These are phyloP conservation scores for Sphyrna mokarran DNA, from an alignment of 2,113 vertebrate genomes.

Conservation along the genomic window DNA sequence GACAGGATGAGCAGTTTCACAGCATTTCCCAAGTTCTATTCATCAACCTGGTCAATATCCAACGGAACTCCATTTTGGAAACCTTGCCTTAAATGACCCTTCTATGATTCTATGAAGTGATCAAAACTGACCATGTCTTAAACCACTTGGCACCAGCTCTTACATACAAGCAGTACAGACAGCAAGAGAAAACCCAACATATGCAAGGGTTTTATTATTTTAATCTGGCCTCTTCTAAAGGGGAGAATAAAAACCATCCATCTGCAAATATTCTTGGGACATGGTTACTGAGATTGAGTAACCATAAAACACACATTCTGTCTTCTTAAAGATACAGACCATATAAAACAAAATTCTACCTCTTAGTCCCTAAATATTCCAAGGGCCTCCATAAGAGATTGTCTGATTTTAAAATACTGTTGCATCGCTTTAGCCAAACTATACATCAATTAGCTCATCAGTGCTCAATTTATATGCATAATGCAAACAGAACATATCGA, in stretches of 20 bases:
- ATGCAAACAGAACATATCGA: background rate
- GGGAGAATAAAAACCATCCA: background rate
- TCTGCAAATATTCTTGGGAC: background rate
- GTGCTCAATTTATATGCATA: background rate
- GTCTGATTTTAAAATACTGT: background rate
- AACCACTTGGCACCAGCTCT: background rate
- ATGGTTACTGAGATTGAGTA: background rate
- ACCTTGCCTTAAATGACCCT: too few relatives aligned
- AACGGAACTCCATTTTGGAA: too few relatives aligned
- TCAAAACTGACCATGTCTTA: background rate
- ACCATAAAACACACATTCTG: background rate
- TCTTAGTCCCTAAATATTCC: background rate
- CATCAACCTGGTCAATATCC: too few relatives aligned
- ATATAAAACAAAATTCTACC: background rate
- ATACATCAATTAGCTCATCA: background rate
- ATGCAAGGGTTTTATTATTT: background rate
- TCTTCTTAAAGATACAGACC: background rate
- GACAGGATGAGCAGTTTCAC: too few relatives aligned
- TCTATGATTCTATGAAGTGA: background rate
- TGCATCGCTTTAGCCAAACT: background rate
- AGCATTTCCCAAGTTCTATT: too few relatives aligned
- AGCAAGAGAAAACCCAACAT: background rate
- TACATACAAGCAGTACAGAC: background rate
- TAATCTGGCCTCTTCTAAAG: background rate
- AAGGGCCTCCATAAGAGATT: background rate